A percentile compares a stretch with the other conserved stretches of the same genome.
These are phyloP conservation scores for Punctoribates punctum DNA, from an alignment of 2,888 invertebrate genomes.

Conservation along the genomic window DNA sequence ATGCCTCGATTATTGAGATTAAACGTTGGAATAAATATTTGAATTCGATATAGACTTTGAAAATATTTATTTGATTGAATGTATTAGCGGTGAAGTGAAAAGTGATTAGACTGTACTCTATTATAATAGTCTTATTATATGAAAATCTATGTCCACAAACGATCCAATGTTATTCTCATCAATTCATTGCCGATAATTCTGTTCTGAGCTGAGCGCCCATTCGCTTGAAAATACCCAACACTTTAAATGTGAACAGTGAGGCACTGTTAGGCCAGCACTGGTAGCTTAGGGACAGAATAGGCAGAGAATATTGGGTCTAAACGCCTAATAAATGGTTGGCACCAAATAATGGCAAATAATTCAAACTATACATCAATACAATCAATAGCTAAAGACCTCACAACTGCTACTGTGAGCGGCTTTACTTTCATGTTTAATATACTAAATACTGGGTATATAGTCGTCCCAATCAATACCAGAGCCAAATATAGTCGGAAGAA, in stretches of 20 bases:
- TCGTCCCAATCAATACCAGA: conserved; percentile 1
- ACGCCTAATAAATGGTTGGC: conserved; percentile 31
- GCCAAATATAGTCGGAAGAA: conserved; percentile 7
- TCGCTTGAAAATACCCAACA: conserved; percentile 23
- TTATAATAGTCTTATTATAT: conserved; percentile 12
- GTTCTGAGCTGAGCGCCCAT: not conserved
- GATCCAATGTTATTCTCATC: conserved; percentile 25
- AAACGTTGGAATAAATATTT: not conserved
- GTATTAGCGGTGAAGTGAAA: conserved; percentile 8
- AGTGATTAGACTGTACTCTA: conserved; percentile 18
- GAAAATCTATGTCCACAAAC: conserved; percentile 22
- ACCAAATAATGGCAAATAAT: conserved; percentile 23
- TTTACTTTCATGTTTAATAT: conserved; percentile 7
- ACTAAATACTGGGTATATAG: not conserved
- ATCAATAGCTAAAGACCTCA: conserved; percentile 33
- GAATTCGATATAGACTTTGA: not conserved
- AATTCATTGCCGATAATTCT: conserved; percentile 8
- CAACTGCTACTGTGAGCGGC: conserved; percentile 32
- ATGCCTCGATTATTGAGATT: not conserved
- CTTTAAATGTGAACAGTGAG: conserved; percentile 10
- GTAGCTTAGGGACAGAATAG: not conserved
- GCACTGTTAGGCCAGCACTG: not conserved
- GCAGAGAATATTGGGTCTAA: not conserved
- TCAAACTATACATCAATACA: not conserved
- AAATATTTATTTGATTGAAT: conserved; percentile 7